Evolutionary conservation across 2,888 invertebrate species (phyloP).

Genomic region (Lasius fuliginosus): DNA sequence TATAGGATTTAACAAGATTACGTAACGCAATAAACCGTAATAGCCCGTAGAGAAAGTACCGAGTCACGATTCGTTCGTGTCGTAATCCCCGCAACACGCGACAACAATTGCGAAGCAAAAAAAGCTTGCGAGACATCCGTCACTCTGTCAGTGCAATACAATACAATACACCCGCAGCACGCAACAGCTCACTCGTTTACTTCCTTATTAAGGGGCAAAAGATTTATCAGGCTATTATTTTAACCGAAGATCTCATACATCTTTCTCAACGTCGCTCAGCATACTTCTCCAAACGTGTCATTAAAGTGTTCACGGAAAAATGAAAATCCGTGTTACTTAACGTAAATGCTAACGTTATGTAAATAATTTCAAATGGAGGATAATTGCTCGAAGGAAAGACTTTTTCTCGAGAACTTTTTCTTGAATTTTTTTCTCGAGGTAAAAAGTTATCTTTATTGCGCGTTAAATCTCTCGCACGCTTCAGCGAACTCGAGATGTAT

Average conservation of each 20-base stretch:
- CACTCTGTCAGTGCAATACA: conserved; percentile 65
- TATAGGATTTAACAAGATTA: conserved; percentile 46
- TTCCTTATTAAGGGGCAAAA: conserved; percentile 64
- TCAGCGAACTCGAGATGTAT: conserved; percentile 42
- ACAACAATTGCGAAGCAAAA: conserved; percentile 59
- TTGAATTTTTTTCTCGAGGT: neutral
- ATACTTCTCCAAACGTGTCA: conserved; percentile 47
- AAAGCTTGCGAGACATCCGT: conserved; percentile 67
- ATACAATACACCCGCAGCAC: conserved; percentile 59
- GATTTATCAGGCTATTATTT: conserved; percentile 35
- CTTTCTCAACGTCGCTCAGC: conserved; percentile 59
- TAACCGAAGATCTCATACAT: conserved; percentile 33
- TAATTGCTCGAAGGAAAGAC: neutral
- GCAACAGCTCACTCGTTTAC: conserved; percentile 67
- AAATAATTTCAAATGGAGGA: conserved; percentile 60
- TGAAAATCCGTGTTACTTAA: conserved; percentile 36
- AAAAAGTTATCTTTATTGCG: conserved; percentile 59
- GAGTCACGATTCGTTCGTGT: conserved; percentile 66
- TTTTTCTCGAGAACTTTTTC: neutral
- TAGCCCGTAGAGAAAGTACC: conserved; percentile 32
- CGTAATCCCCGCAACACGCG: conserved; percentile 65
- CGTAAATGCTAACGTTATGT: neutral
- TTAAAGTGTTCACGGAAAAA: conserved; percentile 55
- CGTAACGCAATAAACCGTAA: conserved; percentile 54
- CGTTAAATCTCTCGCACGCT: conserved; percentile 51